Conservation (phyloP, 2,797 vertebrate species). For the Sarcophilus harrisii region DNA sequence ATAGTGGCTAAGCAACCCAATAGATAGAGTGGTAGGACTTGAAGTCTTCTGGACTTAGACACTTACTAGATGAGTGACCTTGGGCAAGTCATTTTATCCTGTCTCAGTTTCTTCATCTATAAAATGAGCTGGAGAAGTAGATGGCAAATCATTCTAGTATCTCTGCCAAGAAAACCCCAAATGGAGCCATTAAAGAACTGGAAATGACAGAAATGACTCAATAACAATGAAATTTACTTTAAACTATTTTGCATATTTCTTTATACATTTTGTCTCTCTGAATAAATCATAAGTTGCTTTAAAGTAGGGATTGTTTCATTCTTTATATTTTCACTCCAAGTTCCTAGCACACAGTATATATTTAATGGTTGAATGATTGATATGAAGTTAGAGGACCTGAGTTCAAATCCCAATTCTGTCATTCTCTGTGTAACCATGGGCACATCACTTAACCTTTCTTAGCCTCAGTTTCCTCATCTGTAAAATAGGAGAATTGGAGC, state of each 20-base stretch:
- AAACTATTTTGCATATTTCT: neutral
- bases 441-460: neutral
- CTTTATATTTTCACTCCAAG: neutral
- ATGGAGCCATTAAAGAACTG: neutral
- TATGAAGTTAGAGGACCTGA: neutral
- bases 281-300: neutral
- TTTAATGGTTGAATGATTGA: neutral
- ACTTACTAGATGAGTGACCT: neutral
- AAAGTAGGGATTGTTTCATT: neutral
- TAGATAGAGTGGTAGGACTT: neutral
- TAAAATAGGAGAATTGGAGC: neutral
- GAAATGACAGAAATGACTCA: neutral
- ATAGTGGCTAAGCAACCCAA: neutral
- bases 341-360: neutral
- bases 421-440: neutral
- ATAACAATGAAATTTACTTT: neutral
- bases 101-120: neutral
- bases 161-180: neutral
- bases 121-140: neutral
- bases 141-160: neutral
- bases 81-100: neutral
- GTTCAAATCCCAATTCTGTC: neutral
- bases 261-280: neutral
- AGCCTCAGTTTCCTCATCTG: neutral
- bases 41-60: neutral